Base-by-base conservation (phyloP, 2,113 vertebrate genomes). In the Lepus europaeus region DNA sequence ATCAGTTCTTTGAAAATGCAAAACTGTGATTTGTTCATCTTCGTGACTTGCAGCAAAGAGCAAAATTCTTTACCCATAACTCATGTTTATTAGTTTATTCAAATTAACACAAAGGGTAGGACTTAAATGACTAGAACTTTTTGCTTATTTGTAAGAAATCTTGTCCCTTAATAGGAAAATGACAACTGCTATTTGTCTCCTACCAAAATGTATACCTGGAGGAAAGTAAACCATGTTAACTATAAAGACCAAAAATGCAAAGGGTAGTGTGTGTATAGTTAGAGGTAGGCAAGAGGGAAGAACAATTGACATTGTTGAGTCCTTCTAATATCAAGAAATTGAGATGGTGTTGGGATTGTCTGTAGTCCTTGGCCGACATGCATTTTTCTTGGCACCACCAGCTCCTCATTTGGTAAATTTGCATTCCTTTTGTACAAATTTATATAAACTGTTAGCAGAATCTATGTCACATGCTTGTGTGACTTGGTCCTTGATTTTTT, bases 281-380 rank as follows among this genome's bases (percentile, higher is more conserved):
- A 17, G 13, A 39, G n/a, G 22, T 22, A 51, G 20, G 27, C 27
- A 79, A 49, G 84, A 69, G 61, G 56, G 10, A 31, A 36, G 9
- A 56, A 12, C 3, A 10, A 29, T 4, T 33, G 11, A 0, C 6
- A 25, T 45, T 74, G 51, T 1, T 64, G 19, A 56, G 9, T 9
- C 10, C 3, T 19, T 82, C 10, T 9, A 2, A 6, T 2, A 2
- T 36, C n/a, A 5, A 13, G 10, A 63, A 36, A 4, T 2, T 10
- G 29, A 14, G 23, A 9, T n/a, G 49, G 13, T 29, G 1, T 0
- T 39, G 29, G 14, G 23, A 20, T 45, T 2, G 27, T 33, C 27
- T 79, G 6, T 23, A 8, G 5, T 33, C 33, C 27, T 64, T 59
- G 64, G 1, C 9, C 77, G 13, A 3, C 6, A 2, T 0, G 2